Conservation (phyloP, 2,888 invertebrate species). For the Phymatocera aterrima region DNA sequence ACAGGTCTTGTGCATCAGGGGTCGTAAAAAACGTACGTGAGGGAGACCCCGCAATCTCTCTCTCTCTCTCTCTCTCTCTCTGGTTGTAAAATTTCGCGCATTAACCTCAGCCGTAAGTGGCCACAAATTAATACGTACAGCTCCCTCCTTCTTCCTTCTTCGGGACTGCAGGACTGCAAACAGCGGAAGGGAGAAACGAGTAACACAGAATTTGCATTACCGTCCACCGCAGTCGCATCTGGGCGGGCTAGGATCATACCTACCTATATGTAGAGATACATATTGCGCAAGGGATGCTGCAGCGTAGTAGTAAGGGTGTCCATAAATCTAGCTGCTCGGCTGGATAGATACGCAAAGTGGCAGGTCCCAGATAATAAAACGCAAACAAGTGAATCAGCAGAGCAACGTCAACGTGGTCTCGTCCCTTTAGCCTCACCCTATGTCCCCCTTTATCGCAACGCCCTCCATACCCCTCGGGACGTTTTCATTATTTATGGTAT, state of each 20-base stretch:
- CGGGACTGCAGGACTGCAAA: background rate
- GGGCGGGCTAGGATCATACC: background rate
- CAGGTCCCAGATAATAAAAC: constrained; percentile 61
- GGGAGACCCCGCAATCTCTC: too few relatives aligned
- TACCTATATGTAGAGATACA: background rate
- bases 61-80: background rate
- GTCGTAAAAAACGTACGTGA: constrained; percentile 26
- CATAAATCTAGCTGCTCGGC: constrained; percentile 38
- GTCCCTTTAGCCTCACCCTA: constrained; percentile 21
- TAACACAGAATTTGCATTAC: constrained; percentile 33
- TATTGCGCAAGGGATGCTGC: constrained; percentile 17
- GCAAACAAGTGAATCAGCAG: constrained; percentile 62
- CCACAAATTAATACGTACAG: constrained; percentile 37
- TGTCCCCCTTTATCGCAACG: background rate
- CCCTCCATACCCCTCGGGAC: constrained; percentile 30
- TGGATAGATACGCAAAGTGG: constrained; percentile 36
- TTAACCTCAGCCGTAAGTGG: constrained; percentile 38
- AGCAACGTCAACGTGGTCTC: constrained; percentile 24
- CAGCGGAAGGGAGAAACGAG: background rate
- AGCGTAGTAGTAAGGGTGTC: constrained; percentile 32
- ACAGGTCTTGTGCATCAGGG: background rate
- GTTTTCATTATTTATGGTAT: constrained; percentile 43
- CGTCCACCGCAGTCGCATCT: constrained; percentile 13
- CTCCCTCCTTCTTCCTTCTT: background rate
- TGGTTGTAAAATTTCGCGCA: background rate